Percentiles rank a stretch among this genome's conserved stretches.
Conservation (phyloP, 2,113 vertebrate species). For the Bubo bubo region DNA sequence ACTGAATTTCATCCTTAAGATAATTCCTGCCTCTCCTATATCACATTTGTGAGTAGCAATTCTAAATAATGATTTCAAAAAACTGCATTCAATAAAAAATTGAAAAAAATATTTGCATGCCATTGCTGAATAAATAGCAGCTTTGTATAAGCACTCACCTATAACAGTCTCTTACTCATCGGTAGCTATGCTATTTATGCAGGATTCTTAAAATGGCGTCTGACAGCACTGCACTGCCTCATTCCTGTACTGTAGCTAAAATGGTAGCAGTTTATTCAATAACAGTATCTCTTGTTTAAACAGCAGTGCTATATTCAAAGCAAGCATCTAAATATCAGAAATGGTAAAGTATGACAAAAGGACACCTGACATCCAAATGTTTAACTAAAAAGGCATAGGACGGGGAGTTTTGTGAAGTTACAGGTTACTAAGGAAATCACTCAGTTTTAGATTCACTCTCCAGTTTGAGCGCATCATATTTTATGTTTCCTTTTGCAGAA, state of each 20-base stretch:
- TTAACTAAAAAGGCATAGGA: constrained; percentile 66
- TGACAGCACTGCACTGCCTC: constrained; percentile 82
- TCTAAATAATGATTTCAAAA: constrained; percentile 69
- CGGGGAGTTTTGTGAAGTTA: constrained; percentile 74
- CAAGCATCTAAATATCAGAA: constrained; percentile 72
- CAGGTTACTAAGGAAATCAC: constrained; percentile 77
- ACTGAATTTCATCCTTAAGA: constrained; percentile 66
- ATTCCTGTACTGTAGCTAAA: constrained; percentile 82
- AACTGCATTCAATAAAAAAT: constrained; percentile 74
- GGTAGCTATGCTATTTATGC: constrained; percentile 86
- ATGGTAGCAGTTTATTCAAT: constrained; percentile 84
- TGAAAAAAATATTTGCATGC: constrained; percentile 71
- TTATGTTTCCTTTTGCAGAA: constrained; percentile 5
- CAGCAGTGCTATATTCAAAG: constrained; percentile 65
- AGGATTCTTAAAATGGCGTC: constrained; percentile 88
- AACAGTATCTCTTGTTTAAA: constrained; percentile 70
- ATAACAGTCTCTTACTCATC: constrained; percentile 85
- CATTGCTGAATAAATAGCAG: constrained; percentile 75
- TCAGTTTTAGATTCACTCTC: constrained; percentile 58
- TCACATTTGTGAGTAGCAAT: constrained; percentile 67
- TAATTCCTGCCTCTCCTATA: constrained; percentile 63
- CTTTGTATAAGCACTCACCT: constrained; percentile 84
- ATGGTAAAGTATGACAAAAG: constrained; percentile 69
- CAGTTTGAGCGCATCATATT: constrained; percentile 10
- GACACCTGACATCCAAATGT: constrained; percentile 69